These are phyloP conservation scores for Boulengeromyrus knoepffleri DNA, from an alignment of 2,113 vertebrate species.

Conservation along the genomic window DNA sequence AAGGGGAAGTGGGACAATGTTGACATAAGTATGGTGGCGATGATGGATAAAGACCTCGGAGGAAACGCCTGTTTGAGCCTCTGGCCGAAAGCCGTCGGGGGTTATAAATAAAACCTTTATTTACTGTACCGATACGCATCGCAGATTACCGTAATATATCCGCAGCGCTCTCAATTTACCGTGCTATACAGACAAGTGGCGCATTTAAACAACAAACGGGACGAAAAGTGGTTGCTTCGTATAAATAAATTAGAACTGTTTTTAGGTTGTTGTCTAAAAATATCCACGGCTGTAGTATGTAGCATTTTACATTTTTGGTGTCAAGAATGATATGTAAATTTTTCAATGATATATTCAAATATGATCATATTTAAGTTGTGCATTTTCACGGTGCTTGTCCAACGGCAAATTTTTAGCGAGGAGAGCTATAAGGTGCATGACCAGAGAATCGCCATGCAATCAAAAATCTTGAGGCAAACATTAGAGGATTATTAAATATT, in stretches of 20 bases:
- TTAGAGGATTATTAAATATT: not conserved
- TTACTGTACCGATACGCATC: not conserved
- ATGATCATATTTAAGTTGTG: not conserved
- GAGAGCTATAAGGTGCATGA: not conserved
- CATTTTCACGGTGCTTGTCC: not conserved
- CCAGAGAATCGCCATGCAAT: not conserved
- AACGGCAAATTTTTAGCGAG: not conserved
- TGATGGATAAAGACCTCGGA: not conserved
- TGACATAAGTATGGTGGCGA: not conserved
- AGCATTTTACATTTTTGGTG: not conserved
- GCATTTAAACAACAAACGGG: not conserved
- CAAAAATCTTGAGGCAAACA: not conserved
- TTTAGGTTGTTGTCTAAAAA: not conserved
- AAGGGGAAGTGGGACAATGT: not conserved
- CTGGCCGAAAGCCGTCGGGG: not conserved
- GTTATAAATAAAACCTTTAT: not conserved
- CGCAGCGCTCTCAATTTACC: not conserved
- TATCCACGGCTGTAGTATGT: not conserved
- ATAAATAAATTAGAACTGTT: not conserved
- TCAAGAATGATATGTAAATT: not conserved
- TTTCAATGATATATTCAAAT: not conserved
- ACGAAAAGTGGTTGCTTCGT: not conserved
- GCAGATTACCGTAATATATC: not conserved
- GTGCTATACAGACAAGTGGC: not conserved
- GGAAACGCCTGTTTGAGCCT: constrained; percentile 1